Percentiles rank a stretch among this genome's conserved stretches.
These are phyloP conservation scores for Polypterus bichir DNA, from an alignment of 2,113 vertebrate species.

Conservation along the genomic window DNA sequence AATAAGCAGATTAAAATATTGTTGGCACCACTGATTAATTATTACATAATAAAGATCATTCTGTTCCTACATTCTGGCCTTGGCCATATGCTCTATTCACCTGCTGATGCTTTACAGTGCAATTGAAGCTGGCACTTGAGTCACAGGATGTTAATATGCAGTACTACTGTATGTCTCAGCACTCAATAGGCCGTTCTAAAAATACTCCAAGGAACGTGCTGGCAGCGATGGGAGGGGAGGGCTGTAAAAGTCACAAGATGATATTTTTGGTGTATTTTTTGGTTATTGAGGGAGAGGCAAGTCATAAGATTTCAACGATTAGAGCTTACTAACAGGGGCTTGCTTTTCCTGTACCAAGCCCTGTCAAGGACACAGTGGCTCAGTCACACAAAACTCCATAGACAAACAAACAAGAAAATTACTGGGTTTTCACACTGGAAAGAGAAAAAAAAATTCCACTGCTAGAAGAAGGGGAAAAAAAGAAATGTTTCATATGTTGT, in stretches of 20 bases:
- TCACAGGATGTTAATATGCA: too few species aligned
- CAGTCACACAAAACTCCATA: slow-evolving; percentile 29
- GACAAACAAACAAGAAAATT: slow-evolving; percentile 21
- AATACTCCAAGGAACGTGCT: too few species aligned
- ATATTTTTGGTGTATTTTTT: slow-evolving; percentile 16
- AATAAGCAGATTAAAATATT: too few species aligned
- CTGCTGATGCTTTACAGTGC: too few species aligned
- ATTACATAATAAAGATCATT: too few species aligned
- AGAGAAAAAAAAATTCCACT: slow-evolving; percentile 19
- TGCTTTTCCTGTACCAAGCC: slow-evolving; percentile 46
- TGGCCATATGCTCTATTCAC: too few species aligned
- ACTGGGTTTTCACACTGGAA: slow-evolving; percentile 8
- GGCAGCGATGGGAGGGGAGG: too few species aligned
- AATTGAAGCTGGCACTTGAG: too few species aligned
- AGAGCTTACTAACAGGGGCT: slow-evolving; percentile 37
- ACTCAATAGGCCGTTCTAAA: too few species aligned
- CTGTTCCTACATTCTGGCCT: too few species aligned
- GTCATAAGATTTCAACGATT: slow-evolving; percentile 39
- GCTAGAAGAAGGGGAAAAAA: slow-evolving; percentile 28
- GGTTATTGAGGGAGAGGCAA: slow-evolving; percentile 2
- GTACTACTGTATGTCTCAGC: too few species aligned
- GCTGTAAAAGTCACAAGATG: background rate
- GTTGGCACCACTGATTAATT: too few species aligned
- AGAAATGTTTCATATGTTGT: slow-evolving; percentile 15
- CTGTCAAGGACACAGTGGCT: slow-evolving; percentile 28